A percentile compares a stretch with the other conserved stretches of the same genome.
These are phyloP conservation scores for Bombylius discolor DNA, from an alignment of 2,888 invertebrate genomes.

Conservation along the genomic window DNA sequence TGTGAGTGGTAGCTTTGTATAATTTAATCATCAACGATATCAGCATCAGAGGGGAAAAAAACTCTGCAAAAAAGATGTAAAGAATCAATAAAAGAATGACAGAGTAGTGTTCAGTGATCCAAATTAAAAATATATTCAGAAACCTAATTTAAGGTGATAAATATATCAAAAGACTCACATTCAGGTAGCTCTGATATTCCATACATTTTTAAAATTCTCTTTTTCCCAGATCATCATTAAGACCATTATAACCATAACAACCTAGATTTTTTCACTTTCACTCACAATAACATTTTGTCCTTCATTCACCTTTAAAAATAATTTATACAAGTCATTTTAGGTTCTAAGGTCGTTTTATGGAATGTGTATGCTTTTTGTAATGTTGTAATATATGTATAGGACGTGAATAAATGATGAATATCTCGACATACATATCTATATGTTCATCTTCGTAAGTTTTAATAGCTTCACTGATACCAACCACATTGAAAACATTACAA, in stretches of 20 bases:
- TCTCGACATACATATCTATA: no score
- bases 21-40: conserved; percentile 1
- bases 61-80: no score
- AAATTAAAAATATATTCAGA: conserved; percentile 11
- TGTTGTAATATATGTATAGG: not conserved
- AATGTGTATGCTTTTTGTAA: not conserved
- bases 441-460: no score
- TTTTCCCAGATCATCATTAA: not conserved
- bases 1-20: conserved; percentile 1
- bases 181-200: not conserved
- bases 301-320: not conserved
- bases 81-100: no score
- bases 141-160: conserved; percentile 13
- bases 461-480: no score
- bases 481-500: conserved; percentile 1
- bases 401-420: no score
- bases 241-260: no score
- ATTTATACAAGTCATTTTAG: conserved; percentile 9
- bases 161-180: conserved; percentile 11
- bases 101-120: conserved; percentile 9
- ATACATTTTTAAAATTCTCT: not conserved
- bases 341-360: not conserved
- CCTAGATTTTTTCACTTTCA: no score
- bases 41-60: no score
- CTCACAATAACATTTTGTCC: no score